Base-by-base conservation (phyloP, 2,888 invertebrate species). In the Eupithecia subfuscata region DNA sequence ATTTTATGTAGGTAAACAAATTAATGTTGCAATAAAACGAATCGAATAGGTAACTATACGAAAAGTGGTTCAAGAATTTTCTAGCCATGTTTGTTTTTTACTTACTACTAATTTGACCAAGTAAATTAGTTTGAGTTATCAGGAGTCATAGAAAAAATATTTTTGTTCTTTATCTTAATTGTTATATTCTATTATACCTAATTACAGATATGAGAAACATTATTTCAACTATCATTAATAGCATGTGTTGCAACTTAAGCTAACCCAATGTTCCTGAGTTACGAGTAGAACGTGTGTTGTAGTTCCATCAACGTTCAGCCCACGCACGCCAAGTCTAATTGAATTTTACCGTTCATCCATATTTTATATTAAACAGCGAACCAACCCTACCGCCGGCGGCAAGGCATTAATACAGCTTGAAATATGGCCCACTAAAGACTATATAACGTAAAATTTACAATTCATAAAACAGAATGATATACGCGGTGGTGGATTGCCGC, bases 361-460 rank as follows among this genome's bases (percentile, higher is more conserved):
- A 77, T 75, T 77, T 75, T 69, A 77, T 68, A 73, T 75, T 48
- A 77, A 77, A 74, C 69, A 76, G 68, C 72, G 77, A 64, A 71
- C 18, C 73, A 93, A 85, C 93, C 93, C 93, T 92, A 82, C 75
- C 73, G 81, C 80, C 79, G 83, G 81, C 83, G 85, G 84, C 86
- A 82, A 83, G 84, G 87, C 90, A 92, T 92, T 92, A 93, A 92
- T 93, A 90, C 88, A 87, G 84, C 84, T 87, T 93, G 92, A 94
- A 91, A 91, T 92, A 93, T 91, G 87, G 88, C 92, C 87, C 90
- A 92, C 92, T 93, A 93, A 94, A 93, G 91, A 94, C 92, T 91
- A 88, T 92, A 93, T 93, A 93, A 92, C 91, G 92, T 90, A 85
- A 91, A 94, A 94, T 94, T 94, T 94, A 94, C 93, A 94, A 94